Evolutionary conservation across 2,888 invertebrate genomes (phyloP).

Genomic region (Cephus spinipes): DNA sequence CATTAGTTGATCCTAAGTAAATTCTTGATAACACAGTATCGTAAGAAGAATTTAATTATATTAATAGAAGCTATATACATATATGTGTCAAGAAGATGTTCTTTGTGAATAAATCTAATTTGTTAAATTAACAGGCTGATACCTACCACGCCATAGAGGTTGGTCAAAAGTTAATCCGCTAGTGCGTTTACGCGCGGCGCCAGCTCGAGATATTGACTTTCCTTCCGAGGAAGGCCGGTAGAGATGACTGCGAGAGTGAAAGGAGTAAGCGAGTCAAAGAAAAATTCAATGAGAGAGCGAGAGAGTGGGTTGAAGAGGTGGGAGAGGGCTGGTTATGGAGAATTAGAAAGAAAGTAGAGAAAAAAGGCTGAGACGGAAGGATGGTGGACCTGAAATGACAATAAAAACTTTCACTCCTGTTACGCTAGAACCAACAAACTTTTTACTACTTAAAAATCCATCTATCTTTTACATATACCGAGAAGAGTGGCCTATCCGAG

Average conservation of each 20-base stretch:
- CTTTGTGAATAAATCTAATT: not conserved
- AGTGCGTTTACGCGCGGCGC: not conserved
- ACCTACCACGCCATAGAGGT: not conserved
- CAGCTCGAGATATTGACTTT: not conserved
- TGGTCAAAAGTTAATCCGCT: not conserved
- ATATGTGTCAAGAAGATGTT: not conserved
- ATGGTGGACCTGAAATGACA: not conserved
- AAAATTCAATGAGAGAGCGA: not conserved
- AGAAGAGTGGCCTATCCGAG: not conserved
- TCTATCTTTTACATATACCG: constrained; percentile 11
- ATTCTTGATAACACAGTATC: not conserved
- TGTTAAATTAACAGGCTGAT: not conserved
- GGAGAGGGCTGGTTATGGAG: not conserved
- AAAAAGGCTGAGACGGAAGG: not conserved
- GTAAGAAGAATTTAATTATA: not conserved
- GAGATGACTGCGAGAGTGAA: not conserved
- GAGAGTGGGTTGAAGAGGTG: not conserved
- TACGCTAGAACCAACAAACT: constrained; percentile 18
- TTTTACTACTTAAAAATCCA: constrained; percentile 18
- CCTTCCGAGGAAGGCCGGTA: not conserved
- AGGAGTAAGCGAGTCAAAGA: not conserved
- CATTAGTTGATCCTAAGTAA: not conserved
- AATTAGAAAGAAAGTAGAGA: not conserved
- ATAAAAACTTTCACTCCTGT: constrained; percentile 16
- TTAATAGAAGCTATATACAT: not conserved